A percentile compares a stretch with the other conserved stretches of the same genome.
Conservation (phyloP, 1,140 invertebrate genomes). For the Oryctes rhinoceros region DNA sequence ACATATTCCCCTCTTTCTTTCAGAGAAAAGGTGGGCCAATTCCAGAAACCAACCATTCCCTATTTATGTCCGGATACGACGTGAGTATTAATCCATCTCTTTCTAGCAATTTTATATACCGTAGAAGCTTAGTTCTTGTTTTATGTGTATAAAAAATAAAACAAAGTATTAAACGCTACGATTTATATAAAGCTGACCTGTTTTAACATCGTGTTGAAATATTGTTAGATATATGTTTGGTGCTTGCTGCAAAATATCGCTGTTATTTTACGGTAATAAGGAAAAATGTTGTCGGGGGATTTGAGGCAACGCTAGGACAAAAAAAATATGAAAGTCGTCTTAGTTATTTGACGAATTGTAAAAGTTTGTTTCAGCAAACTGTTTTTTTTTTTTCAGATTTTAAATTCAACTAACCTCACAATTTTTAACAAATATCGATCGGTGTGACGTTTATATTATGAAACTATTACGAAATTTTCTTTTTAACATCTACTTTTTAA, state of each 20-base stretch:
- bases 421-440: too few species aligned
- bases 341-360: neutral
- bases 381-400: too few species aligned
- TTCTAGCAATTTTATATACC: neutral
- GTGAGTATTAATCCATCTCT: conserved; percentile 16
- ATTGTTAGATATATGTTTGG: conserved; percentile 60
- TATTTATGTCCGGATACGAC: conserved; percentile 56
- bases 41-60: conserved; percentile 59
- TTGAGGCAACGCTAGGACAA: neutral
- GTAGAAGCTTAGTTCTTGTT: neutral
- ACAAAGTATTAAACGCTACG: too few species aligned
- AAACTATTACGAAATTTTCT: too few species aligned
- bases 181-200: too few species aligned
- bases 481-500: too few species aligned
- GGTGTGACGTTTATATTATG: too few species aligned
- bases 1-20: conserved; percentile 40
- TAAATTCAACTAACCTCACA: too few species aligned
- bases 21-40: conserved; percentile 60
- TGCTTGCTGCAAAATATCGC: conserved; percentile 50
- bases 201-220: neutral
- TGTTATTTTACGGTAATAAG: neutral
- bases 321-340: neutral
- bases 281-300: neutral
- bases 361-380: too few species aligned
- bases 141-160: neutral